Evolutionary conservation across 2,113 vertebrate species (phyloP), one percentile per base, ranked within the genome.

Genomic region (Pseudorhombus dupliciocellatus): DNA sequence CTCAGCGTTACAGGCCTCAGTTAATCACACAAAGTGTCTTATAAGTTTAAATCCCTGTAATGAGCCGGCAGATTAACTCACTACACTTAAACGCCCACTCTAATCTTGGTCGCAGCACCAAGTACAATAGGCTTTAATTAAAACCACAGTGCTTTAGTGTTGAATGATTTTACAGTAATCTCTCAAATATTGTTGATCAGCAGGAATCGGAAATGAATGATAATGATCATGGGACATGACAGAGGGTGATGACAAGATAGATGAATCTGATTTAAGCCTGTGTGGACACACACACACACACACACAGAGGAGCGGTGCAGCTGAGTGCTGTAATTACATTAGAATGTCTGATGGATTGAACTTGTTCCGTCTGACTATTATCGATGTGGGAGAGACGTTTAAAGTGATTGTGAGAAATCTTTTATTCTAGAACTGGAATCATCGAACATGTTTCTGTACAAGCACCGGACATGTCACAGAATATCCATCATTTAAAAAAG

Each of bases 1-100:
- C 76, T 72, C 40, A 31, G 28, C 80, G 24, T 76, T 66, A 56
- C 70, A 84, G 73, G 55, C 4, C 74, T 60, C 28, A 2, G 20
- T 72, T 79, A 81, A 80, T 83, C 67, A 73, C 64, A 57, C 61
- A 81, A 81, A 72, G 55, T 37, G 68, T 75, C 48, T 88, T 57
- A 62, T 22, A 55, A 71, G 50, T 21, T 52, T 67, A 80, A 80
- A 82, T 66, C 72, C 68, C 53, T 81, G 57, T 77, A 74, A 80
- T 79, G 60, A 30, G 20, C 64, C 34, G 55, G 59, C 54, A 77
- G 75, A 84, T 86, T 83, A 87, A 71, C 68, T 67, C 18, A 55
- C 14, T 58, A 28, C 20, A 52, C 51, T 53, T 53, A 51, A 83
- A 75, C 24, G 25, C 55, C 24, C 31, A 21, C 64, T 66, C 37